phyloP scores from a whole-genome alignment of 2,888 invertebrate genomes.

The Melanostoma scalare region DNA sequence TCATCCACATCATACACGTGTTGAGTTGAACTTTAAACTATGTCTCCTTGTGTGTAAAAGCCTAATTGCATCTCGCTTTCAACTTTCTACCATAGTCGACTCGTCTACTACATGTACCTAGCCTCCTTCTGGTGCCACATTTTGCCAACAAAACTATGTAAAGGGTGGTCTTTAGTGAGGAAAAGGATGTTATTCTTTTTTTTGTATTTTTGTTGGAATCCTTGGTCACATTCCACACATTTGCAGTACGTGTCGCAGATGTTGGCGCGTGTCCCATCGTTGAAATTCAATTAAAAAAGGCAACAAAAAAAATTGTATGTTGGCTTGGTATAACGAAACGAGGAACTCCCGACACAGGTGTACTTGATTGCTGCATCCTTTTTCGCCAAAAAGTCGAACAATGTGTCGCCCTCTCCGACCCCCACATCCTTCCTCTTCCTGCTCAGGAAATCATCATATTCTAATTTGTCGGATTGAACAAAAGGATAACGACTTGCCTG shows the following conservation, averaged over 20 bases:
- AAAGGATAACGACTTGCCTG: slow-evolving; percentile 58
- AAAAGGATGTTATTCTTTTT: slow-evolving; percentile 17
- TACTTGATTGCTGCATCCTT: slow-evolving; percentile 70
- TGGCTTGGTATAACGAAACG: slow-evolving; percentile 25
- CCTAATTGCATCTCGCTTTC: slow-evolving; percentile 61
- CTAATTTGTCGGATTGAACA: slow-evolving; percentile 57
- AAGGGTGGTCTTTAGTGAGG: slow-evolving; percentile 7
- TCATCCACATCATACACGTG: slow-evolving; percentile 49
- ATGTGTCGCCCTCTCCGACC: slow-evolving; percentile 10
- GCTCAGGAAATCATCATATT: slow-evolving; percentile 61
- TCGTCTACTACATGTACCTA: slow-evolving; percentile 10
- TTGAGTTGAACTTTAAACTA: slow-evolving; percentile 58
- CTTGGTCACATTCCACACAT: slow-evolving; percentile 71
- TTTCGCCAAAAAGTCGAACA: slow-evolving; percentile 40
- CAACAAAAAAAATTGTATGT: slow-evolving; percentile 7
- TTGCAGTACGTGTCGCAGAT: slow-evolving; percentile 72
- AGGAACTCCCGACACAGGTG: slow-evolving; percentile 67
- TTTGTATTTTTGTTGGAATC: slow-evolving; percentile 25
- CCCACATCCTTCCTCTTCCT: neutral
- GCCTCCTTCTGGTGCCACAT: slow-evolving; percentile 35
- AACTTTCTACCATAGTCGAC: slow-evolving; percentile 31
- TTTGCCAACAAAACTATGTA: slow-evolving; percentile 43
- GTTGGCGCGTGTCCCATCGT: slow-evolving; percentile 73
- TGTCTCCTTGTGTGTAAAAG: slow-evolving; percentile 46
- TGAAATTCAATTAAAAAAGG: slow-evolving; percentile 79